Evolutionary conservation across 37 sponge, comb jelly and placozoan species (phyloP).

Genomic region (Eunapius fragilis): DNA sequence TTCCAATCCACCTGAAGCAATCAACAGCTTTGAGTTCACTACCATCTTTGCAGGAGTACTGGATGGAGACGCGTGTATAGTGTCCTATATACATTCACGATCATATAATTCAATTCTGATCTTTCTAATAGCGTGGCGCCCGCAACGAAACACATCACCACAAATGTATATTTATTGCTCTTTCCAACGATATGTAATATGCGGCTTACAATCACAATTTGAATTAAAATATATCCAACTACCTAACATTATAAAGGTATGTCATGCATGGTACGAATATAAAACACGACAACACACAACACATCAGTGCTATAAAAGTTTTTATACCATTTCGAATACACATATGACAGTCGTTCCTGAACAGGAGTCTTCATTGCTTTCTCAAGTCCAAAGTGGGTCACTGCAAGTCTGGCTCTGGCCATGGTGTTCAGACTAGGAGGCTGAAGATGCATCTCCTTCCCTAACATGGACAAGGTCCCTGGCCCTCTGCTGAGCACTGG

Average conservation of each 20-base stretch:
- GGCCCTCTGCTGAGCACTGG: neutral
- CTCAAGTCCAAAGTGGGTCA: neutral
- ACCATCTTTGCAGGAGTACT: neutral
- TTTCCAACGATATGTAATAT: neutral
- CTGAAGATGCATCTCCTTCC: neutral
- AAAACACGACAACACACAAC: too few species aligned
- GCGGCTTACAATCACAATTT: too few species aligned
- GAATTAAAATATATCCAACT: too few species aligned
- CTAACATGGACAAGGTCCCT: neutral
- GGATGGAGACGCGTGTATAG: neutral
- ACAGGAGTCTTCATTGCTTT: slow-evolving; percentile 4
- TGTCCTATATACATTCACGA: too few species aligned
- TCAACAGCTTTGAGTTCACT: slow-evolving; percentile 27
- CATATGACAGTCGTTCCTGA: slow-evolving; percentile 13
- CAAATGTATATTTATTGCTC: too few species aligned
- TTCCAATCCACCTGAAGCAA: neutral
- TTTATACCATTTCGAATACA: too few species aligned
- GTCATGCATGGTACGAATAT: too few species aligned
- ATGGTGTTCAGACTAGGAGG: slow-evolving; percentile 10
- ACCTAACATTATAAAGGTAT: too few species aligned
- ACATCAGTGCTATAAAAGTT: too few species aligned
- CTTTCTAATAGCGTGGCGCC: too few species aligned
- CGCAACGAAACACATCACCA: too few species aligned
- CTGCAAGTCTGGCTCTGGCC: neutral
- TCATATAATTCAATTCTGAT: neutral